Percentiles rank a stretch among this genome's conserved stretches.
phyloP scores from a whole-genome alignment of 2,113 vertebrate species.

The Nipponia nippon region DNA sequence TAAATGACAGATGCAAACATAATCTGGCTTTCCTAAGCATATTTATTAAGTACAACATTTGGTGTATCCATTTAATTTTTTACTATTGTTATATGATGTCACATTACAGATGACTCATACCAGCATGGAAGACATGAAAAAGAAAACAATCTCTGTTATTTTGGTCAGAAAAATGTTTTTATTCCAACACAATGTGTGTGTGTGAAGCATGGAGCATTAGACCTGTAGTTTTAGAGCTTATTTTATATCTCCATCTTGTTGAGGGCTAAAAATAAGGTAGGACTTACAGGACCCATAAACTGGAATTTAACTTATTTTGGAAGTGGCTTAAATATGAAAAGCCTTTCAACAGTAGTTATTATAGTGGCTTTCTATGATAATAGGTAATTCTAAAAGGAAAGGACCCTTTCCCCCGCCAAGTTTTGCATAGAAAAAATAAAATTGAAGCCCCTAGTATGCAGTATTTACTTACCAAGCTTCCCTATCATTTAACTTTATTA shows the following conservation, averaged over 20 bases:
- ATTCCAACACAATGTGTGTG: background rate
- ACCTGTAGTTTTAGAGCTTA: constrained; percentile 8
- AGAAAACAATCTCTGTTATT: background rate
- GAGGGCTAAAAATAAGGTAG: constrained; percentile 10
- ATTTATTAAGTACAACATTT: background rate
- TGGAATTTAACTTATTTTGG: background rate
- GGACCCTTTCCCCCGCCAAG: fast-evolving
- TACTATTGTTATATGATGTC: background rate
- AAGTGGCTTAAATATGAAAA: background rate
- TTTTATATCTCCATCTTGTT: constrained; percentile 27
- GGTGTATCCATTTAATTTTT: background rate
- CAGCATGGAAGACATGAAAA: background rate
- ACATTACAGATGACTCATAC: background rate
- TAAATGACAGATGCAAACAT: background rate
- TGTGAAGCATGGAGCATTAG: constrained; percentile 14
- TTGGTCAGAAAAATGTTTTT: background rate
- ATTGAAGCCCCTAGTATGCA: background rate
- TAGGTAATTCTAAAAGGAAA: background rate
- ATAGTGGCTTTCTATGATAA: background rate
- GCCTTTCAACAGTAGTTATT: background rate
- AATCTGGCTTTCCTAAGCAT: background rate
- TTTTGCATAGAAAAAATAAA: background rate
- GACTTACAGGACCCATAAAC: background rate
- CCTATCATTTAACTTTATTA: background rate
- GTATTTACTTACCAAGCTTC: background rate